phyloP scores from a whole-genome alignment of 2,888 invertebrate species.

The Microdon myrmicae region DNA sequence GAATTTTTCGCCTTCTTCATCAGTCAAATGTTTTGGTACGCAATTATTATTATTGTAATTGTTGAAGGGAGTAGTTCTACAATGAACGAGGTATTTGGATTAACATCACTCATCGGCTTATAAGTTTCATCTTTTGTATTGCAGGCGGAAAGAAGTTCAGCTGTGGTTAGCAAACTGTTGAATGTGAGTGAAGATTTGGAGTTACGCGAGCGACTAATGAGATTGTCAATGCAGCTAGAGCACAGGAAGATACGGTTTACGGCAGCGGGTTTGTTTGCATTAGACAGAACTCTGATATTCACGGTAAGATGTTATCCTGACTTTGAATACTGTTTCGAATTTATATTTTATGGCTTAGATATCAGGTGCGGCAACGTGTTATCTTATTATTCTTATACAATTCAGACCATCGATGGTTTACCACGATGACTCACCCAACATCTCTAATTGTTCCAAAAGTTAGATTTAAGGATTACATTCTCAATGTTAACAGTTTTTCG shows the following conservation, averaged over 20 bases:
- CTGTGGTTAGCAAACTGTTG: constrained; percentile 62
- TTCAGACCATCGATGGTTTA: constrained; percentile 58
- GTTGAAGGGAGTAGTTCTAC: constrained; percentile 62
- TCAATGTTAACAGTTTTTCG: too few relatives aligned
- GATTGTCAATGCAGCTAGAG: constrained; percentile 63
- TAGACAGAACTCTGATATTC: constrained; percentile 66
- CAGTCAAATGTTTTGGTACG: constrained; percentile 62
- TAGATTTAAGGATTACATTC: constrained; percentile 20
- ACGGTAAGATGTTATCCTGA: constrained; percentile 57
- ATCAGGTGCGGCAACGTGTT: constrained; percentile 65
- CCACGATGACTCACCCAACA: constrained; percentile 14
- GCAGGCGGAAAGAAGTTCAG: constrained; percentile 57
- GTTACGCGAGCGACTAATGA: constrained; percentile 59
- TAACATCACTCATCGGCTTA: background rate
- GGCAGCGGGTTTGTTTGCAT: constrained; percentile 64
- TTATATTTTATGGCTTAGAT: constrained; percentile 57
- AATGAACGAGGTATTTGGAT: constrained; percentile 54
- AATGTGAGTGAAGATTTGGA: constrained; percentile 61
- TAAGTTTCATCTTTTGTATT: background rate
- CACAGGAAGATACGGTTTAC: constrained; percentile 64
- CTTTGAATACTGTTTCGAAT: background rate
- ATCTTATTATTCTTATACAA: constrained; percentile 65
- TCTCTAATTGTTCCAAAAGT: constrained; percentile 18
- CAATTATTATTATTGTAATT: constrained; percentile 61
- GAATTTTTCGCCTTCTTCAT: constrained; percentile 64